A percentile compares a stretch with the other conserved stretches of the same genome.
These are phyloP conservation scores for Tetramorium parvispinum DNA, from an alignment of 1,140 invertebrate genomes.

Conservation along the genomic window DNA sequence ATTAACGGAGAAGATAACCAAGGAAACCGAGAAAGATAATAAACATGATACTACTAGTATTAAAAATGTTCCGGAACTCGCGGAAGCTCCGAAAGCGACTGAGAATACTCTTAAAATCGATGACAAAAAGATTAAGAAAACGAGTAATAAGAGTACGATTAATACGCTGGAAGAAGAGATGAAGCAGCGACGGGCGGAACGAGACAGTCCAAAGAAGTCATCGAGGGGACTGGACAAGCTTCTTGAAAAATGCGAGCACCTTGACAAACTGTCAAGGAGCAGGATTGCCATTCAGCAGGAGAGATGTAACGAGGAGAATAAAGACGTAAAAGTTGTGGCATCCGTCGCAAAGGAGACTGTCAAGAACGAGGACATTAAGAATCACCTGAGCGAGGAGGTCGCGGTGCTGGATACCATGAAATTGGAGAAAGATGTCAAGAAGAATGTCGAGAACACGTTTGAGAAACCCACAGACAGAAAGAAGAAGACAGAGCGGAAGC, in stretches of 20 bases:
- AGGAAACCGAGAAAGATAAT: conserved; percentile 59
- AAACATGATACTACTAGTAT: conserved; percentile 58
- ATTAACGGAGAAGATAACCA: conserved; percentile 82
- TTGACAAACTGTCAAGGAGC: conserved; percentile 82
- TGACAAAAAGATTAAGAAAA: conserved; percentile 77
- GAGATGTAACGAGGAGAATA: conserved; percentile 59
- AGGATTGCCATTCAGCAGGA: conserved; percentile 72
- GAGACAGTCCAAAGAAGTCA: conserved; percentile 84
- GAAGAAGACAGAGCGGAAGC: conserved; percentile 62
- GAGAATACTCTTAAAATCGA: conserved; percentile 67
- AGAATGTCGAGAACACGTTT: conserved; percentile 32
- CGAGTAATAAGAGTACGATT: conserved; percentile 75
- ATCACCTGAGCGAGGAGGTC: conserved; percentile 67
- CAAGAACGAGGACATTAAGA: conserved; percentile 73
- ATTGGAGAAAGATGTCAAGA: conserved; percentile 60
- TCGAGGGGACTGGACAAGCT: conserved; percentile 85
- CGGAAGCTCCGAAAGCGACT: conserved; percentile 74
- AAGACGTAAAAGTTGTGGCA: conserved; percentile 40
- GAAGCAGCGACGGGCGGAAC: conserved; percentile 85
- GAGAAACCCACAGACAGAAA: conserved; percentile 47
- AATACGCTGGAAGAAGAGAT: conserved; percentile 87
- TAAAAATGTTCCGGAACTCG: conserved; percentile 81
- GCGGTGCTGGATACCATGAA: conserved; percentile 39
- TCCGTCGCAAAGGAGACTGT: conserved; percentile 42
- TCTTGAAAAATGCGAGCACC: conserved; percentile 84